These are phyloP conservation scores for Sapayoa aenigma DNA, from an alignment of 2,113 vertebrate species.

Conservation along the genomic window DNA sequence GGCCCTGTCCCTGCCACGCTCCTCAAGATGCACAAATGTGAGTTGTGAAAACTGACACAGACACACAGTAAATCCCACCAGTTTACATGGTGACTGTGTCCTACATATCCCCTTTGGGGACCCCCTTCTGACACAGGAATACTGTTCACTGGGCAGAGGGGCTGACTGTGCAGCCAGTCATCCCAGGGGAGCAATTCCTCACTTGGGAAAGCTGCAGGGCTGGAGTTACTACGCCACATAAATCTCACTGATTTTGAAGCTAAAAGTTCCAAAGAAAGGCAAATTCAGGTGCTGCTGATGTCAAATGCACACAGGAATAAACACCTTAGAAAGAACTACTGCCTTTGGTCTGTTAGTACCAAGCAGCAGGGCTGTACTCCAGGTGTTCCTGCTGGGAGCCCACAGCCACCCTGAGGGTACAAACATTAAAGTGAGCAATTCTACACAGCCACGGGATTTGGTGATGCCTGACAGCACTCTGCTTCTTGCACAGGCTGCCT, in stretches of 20 bases:
- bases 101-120: background rate
- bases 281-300: background rate
- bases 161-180: background rate
- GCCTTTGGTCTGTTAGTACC: background rate
- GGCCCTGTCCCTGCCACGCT: background rate
- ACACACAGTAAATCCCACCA: background rate
- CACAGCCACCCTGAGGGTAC: background rate
- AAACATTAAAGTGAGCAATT: background rate
- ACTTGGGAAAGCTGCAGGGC: background rate
- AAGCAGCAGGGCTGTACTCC: background rate
- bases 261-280: background rate
- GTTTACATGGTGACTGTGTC: background rate
- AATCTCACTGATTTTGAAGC: background rate
- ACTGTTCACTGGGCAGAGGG: rapidly evolving
- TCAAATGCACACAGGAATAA: background rate
- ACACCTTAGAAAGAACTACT: background rate
- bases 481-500: background rate
- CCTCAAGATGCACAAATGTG: background rate
- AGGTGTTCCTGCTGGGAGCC: background rate
- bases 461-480: background rate
- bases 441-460: background rate
- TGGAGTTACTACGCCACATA: background rate
- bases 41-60: background rate
- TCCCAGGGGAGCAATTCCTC: background rate
- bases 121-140: background rate